These are phyloP conservation scores for Diloba caeruleocephala DNA, from an alignment of 2,888 invertebrate species.

Conservation along the genomic window DNA sequence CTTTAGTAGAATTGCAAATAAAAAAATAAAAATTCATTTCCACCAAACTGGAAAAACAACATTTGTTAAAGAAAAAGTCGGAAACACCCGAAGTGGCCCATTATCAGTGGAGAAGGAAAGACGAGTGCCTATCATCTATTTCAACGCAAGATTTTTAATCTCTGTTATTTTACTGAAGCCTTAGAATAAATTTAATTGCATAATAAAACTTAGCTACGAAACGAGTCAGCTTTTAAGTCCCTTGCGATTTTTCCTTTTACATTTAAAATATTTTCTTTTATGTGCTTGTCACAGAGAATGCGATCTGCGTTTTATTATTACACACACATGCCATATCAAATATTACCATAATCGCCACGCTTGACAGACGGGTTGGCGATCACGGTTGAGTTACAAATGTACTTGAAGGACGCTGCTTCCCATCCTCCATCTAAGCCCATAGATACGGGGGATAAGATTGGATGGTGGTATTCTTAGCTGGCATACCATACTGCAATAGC, in stretches of 20 bases:
- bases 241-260: slow-evolving; percentile 5
- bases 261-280: slow-evolving; percentile 7
- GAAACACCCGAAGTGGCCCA: slow-evolving; percentile 56
- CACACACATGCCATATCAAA: too few species aligned
- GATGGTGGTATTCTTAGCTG: too few species aligned
- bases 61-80: slow-evolving; percentile 54
- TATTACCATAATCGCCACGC: too few species aligned
- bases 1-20: too few species aligned
- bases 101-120: slow-evolving; percentile 54
- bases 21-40: slow-evolving; percentile 19
- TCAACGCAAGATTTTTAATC: slow-evolving; percentile 36
- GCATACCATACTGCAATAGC: too few species aligned
- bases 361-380: too few species aligned
- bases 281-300: too few species aligned
- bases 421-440: too few species aligned
- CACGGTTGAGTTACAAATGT: too few species aligned
- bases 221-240: slow-evolving; percentile 23
- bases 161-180: slow-evolving; percentile 33
- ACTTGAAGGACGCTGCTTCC: too few species aligned
- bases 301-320: too few species aligned
- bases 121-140: slow-evolving; percentile 47
- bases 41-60: slow-evolving; percentile 24
- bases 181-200: slow-evolving; percentile 34
- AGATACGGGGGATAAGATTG: too few species aligned
- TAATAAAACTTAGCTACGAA: slow-evolving; percentile 31